Conservation (phyloP, 2,797 vertebrate species). For the Hephaestus fuliginosus region DNA sequence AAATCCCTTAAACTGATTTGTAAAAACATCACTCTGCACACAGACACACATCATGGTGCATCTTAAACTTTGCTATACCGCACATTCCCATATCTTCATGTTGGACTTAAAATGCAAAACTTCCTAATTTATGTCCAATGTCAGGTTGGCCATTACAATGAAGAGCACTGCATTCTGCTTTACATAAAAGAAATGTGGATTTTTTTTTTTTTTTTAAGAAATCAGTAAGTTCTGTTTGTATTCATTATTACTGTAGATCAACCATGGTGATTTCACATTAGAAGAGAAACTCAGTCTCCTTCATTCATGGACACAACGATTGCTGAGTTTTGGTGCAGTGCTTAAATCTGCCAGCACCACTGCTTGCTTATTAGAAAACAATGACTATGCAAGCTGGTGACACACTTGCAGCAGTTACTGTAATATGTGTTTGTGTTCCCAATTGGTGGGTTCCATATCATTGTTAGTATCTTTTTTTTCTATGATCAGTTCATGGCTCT, state of each 20-base stretch:
- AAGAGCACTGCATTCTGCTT: not conserved
- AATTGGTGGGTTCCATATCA: not conserved
- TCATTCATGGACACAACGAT: not conserved
- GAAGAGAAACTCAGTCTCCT: not conserved
- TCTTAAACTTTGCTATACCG: not conserved
- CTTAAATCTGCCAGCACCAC: conserved; percentile 13
- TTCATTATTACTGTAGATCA: not conserved
- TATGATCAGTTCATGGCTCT: not conserved
- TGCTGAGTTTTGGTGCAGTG: conserved; percentile 1
- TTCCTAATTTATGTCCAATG: not conserved
- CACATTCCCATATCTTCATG: too few species aligned
- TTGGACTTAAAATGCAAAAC: not conserved
- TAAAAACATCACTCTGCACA: not conserved
- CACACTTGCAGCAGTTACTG: not conserved
- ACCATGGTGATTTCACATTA: not conserved
- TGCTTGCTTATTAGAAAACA: not conserved
- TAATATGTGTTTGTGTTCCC: conserved; percentile 3
- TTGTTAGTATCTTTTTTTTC: not conserved
- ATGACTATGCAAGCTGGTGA: not conserved
- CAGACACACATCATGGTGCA: not conserved
- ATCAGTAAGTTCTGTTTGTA: not conserved
- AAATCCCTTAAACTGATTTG: not conserved
- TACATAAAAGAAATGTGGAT: not conserved
- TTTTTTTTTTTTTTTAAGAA: not conserved
- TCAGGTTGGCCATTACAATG: not conserved